Base-by-base conservation (phyloP, 2,797 vertebrate genomes). In the Apodemus agrarius region DNA sequence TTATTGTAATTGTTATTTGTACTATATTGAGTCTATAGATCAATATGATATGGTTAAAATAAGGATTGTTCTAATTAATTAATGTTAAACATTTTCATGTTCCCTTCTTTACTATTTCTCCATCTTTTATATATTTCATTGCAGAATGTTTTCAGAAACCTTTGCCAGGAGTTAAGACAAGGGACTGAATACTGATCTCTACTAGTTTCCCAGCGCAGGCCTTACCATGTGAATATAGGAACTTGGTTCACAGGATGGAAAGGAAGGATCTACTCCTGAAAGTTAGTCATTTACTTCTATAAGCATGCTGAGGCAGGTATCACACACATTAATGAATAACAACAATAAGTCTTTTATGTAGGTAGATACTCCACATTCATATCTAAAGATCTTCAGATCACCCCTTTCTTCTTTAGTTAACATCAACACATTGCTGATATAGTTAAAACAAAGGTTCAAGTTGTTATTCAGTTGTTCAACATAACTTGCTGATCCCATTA, bases 401-500 rank as follows among this genome's bases (percentile, higher is more conserved):
- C 81, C 90, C 10, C 9, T 89, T 78, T 14, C 86, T 97, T 78
- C 54, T 89, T 95, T 89, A 97, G 93, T 96, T 97, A 88, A 96
- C 59, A 93, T 96, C 54, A 96, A 96, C 93, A 75, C 40, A 76
- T 40, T 86, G 52, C 22, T 72, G 90, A 96, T 98, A 90, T 17
- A 78, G 67, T 96, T 97, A 97, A 97, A 95, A 40, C 31, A 97
- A 97, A 96, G 90, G 96, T 76, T 82, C 81, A 90, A 92, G 90
- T 46, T 97, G 40, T 96, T 97, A 93, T 81, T 87, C 1, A 24
- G 81, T 92, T 83, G 19, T 94, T 29, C 43, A 80, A 81, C 54
- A 90, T 97, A 97, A 84, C 57, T 79, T 94, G 78, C 65, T 97
- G 74, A 96, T 97, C 72, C 90, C 74, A 91, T 97, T 97, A 98